These are phyloP conservation scores for Chrysaora quinquecirrha DNA, from an alignment of 30 jellyfish, hydroid and myxozoan species.

Conservation along the genomic window DNA sequence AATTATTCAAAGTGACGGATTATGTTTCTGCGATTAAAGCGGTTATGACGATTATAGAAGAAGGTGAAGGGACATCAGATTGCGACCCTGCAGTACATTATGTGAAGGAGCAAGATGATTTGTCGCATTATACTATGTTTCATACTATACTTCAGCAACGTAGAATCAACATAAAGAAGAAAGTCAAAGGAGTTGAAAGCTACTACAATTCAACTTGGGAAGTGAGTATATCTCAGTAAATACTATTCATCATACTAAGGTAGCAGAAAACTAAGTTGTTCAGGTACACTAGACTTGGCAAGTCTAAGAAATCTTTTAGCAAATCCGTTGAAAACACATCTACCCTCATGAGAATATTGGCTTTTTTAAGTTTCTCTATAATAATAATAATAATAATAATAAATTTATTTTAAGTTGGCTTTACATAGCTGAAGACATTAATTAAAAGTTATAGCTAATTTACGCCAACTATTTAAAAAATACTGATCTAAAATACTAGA, in stretches of 20 bases:
- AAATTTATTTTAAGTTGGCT: no score
- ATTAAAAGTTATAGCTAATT: no score
- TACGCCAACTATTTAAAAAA: no score
- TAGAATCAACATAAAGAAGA: conserved; percentile 4
- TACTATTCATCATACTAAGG: background rate
- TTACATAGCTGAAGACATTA: no score
- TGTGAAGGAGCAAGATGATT: conserved; percentile 27
- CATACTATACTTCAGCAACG: conserved; percentile 27
- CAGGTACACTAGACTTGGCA: no score
- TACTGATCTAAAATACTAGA: no score
- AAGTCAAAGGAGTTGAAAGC: background rate
- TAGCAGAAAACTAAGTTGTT: no score
- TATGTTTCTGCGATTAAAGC: conserved; percentile 49
- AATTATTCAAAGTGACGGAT: conserved; percentile 38
- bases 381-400: no score
- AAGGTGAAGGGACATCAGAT: conserved; percentile 63
- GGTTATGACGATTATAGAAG: conserved; percentile 38
- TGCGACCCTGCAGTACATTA: conserved; percentile 67
- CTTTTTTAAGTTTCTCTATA: no score
- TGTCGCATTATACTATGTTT: conserved; percentile 56
- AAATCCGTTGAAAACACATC: no score
- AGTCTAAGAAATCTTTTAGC: no score
- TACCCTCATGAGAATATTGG: no score
- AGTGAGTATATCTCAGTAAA: conserved; percentile 12
- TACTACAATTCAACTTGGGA: conserved; percentile 1